Conservation (phyloP, 2,888 invertebrate species). For the Ornithoptera priamus region DNA sequence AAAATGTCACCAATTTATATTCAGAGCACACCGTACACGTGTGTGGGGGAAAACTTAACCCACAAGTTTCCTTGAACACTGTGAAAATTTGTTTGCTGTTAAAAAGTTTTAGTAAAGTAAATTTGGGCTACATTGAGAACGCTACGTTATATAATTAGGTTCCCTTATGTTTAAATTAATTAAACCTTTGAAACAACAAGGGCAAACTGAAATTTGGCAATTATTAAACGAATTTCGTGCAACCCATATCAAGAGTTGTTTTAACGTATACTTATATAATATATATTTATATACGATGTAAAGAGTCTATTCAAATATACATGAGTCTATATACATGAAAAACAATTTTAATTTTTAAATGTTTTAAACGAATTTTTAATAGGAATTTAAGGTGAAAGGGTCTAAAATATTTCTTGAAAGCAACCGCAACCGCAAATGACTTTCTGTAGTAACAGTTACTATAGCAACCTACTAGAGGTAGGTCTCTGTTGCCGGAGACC, state of each 20-base stretch:
- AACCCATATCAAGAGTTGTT: not conserved
- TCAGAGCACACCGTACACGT: not conserved
- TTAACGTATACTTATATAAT: not conserved
- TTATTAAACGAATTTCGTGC: not conserved
- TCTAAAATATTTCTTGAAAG: no score
- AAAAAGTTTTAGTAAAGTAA: constrained; percentile 3
- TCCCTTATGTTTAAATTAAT: constrained; percentile 2
- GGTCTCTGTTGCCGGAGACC: no score
- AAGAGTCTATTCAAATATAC: not conserved
- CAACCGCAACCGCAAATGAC: no score
- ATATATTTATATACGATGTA: not conserved
- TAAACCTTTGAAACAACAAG: constrained; percentile 1
- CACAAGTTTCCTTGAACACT: not conserved
- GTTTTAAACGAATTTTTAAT: no score
- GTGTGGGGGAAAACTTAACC: not conserved
- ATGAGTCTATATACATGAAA: no score
- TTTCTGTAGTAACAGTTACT: no score
- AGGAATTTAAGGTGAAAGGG: no score
- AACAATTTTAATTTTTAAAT: no score
- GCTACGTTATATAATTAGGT: not conserved
- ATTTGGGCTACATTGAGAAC: not conserved
- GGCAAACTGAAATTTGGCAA: not conserved
- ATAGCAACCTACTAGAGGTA: no score
- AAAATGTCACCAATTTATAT: not conserved
- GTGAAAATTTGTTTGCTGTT: not conserved